Evolutionary conservation across 2,113 vertebrate species (phyloP).

Genomic region (Grammomys surdaster): DNA sequence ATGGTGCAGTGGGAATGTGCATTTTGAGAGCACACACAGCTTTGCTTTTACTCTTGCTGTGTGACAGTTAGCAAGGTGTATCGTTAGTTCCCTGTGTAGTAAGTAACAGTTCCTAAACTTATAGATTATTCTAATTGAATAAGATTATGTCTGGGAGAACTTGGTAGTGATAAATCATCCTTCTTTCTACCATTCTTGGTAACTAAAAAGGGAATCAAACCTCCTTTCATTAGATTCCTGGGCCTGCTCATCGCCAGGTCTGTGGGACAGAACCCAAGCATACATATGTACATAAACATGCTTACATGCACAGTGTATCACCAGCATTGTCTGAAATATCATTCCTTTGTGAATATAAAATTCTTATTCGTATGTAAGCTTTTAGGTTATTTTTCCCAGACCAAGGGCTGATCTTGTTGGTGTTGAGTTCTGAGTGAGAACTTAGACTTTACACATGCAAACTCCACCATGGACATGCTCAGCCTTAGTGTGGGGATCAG

Average conservation of each 20-base stretch:
- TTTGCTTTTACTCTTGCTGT: neutral
- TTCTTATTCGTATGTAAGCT: neutral
- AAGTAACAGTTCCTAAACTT: neutral
- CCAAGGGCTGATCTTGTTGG: neutral
- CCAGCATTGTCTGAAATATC: neutral
- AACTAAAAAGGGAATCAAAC: slow-evolving; percentile 11
- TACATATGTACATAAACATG: neutral
- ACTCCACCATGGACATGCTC: neutral
- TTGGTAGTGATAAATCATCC: neutral
- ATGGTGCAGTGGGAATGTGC: neutral
- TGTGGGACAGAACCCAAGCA: neutral
- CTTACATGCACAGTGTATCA: neutral
- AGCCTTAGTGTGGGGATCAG: neutral
- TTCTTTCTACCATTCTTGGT: neutral
- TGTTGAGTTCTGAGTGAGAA: slow-evolving; percentile 11
- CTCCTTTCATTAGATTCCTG: neutral
- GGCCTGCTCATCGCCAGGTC: neutral
- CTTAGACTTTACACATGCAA: neutral
- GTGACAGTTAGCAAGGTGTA: neutral
- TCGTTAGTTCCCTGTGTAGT: neutral
- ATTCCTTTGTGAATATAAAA: neutral
- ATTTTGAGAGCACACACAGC: neutral
- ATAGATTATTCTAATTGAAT: slow-evolving; percentile 19
- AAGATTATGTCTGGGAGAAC: neutral
- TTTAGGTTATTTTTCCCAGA: slow-evolving; percentile 13